Percentiles rank a stretch among this genome's conserved stretches.
Evolutionary conservation across 2,888 invertebrate species (phyloP).

Genomic region (Temnothorax ravouxi): DNA sequence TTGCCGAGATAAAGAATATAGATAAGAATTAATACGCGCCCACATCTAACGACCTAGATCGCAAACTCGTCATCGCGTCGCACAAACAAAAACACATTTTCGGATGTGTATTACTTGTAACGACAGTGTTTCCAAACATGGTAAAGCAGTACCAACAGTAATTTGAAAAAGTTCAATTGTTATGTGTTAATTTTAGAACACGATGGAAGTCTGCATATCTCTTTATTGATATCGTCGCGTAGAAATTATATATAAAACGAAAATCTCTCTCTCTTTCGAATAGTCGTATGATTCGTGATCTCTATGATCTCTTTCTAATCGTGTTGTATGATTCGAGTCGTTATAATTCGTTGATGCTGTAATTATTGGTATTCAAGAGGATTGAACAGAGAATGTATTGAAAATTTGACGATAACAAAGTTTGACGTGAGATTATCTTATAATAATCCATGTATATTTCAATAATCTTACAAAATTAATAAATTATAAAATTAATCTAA

Average conservation of each 20-base stretch:
- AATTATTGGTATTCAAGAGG: background rate
- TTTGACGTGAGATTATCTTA: background rate
- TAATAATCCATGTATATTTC: background rate
- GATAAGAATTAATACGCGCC: slow-evolving; percentile 29
- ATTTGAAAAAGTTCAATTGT: background rate
- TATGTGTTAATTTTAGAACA: slow-evolving; percentile 11
- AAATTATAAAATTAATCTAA: slow-evolving; percentile 8
- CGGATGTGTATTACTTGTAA: background rate
- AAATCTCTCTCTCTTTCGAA: background rate
- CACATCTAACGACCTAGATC: background rate
- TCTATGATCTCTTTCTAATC: no score
- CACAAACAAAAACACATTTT: slow-evolving; percentile 18
- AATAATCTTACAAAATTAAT: background rate
- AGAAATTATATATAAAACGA: no score
- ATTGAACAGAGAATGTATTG: background rate
- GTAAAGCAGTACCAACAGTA: background rate
- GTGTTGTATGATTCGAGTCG: background rate
- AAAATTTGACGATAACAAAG: background rate
- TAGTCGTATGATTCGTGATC: background rate
- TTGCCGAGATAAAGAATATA: slow-evolving; percentile 33
- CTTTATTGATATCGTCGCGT: background rate
- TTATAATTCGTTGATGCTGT: background rate
- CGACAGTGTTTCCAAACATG: slow-evolving; percentile 3
- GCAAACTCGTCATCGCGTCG: slow-evolving; percentile 5
- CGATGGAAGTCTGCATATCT: background rate